Base-by-base conservation (phyloP, 2,797 vertebrate species). In the Hemitrygon akajei region DNA sequence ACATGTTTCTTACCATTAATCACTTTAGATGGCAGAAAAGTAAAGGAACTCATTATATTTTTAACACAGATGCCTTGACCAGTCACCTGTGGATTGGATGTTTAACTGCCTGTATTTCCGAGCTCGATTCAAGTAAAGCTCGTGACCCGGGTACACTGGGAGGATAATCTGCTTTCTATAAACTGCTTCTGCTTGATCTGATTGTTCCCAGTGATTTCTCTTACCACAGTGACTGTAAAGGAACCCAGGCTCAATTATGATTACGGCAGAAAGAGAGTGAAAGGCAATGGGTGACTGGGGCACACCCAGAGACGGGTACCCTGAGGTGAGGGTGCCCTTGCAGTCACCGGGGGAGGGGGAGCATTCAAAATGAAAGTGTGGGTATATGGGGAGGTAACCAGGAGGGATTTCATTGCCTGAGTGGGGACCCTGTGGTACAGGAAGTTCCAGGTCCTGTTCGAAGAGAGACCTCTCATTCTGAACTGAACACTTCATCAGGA, bases 141-240 rank as follows among this genome's bases (percentile, higher is more conserved):
- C 11, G 30, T 22, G n/a, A 10, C 63, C 86, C 37, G n/a, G n/a
- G 0, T 63, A 10, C n/a, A 89, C n/a, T 37, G 60, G 60, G 16
- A 89, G 69, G 60, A 66, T 69, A 69, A 87, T 63, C 84, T 63
- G 58, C 60, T 89, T 89, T 66, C 30, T 34, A 66, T 89, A 89
- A 89, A 89, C 86, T 66, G 60, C 86, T 69, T 37, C 69, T 37
- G 2, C n/a, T 69, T 89, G 69, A 69, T 37, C 63, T 69, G n/a
- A 89, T 20, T 37, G 30, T 22, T 0, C 18, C 69, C 86, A 89
- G 63, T 14, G 3, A 37, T 89, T 25, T 66, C 63, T 12, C n/a
- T 87, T 30, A 63, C 1, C 9, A 30, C 16, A 9, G 14, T 34
- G 37, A 89, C 18, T 22, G 63, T 63, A 25, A 69, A 89, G 3